These are phyloP conservation scores for Amyelois transitella DNA, from an alignment of 1,140 invertebrate genomes.

Conservation along the genomic window DNA sequence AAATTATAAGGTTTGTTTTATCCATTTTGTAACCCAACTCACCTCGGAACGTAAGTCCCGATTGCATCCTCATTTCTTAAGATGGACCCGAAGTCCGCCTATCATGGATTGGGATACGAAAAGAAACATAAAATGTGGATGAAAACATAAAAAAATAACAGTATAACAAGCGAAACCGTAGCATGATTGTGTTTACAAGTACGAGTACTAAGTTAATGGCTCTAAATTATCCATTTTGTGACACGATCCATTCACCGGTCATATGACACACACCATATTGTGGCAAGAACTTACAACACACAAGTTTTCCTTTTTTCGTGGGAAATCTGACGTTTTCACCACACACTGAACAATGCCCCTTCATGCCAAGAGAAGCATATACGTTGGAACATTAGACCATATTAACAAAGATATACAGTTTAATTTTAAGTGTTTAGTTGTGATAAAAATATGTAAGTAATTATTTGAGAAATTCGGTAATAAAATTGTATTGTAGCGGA, in stretches of 20 bases:
- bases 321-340: background rate
- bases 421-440: background rate
- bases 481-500: background rate
- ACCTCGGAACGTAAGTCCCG: too few species aligned
- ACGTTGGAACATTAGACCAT: background rate
- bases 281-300: background rate
- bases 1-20: too few species aligned
- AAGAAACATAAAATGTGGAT: too few species aligned
- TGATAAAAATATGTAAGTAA: background rate
- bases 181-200: background rate
- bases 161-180: background rate
- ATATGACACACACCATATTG: background rate
- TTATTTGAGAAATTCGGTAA: background rate
- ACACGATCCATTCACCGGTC: background rate
- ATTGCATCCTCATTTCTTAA: too few species aligned
- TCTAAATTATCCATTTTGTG: background rate
- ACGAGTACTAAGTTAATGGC: background rate
- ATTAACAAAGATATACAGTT: background rate
- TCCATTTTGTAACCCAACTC: too few species aligned
- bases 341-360: background rate
- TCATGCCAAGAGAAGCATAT: background rate
- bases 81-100: too few species aligned
- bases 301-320: background rate
- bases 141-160: too few species aligned
- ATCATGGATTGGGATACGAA: too few species aligned